A percentile compares a stretch with the other conserved stretches of the same genome.
Evolutionary conservation across 2,888 invertebrate genomes (phyloP).

Genomic region (Cataglyphis albicans): DNA sequence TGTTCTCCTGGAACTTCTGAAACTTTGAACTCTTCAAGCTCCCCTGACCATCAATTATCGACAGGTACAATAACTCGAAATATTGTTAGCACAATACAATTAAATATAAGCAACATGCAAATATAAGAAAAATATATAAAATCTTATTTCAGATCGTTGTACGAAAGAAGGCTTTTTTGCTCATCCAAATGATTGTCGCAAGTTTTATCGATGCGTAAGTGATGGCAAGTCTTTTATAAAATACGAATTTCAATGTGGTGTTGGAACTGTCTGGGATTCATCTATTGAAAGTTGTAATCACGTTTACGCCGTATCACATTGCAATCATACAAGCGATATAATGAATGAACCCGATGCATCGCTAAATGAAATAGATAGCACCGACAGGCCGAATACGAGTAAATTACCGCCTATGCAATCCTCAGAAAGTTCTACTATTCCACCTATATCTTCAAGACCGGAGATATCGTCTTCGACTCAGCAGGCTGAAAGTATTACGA

Average conservation of each 20-base stretch:
- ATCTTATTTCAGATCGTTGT: conserved; percentile 83
- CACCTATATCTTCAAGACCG: conserved; percentile 17
- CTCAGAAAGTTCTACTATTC: conserved; percentile 4
- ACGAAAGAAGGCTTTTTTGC: conserved; percentile 90
- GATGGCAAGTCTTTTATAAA: conserved; percentile 87
- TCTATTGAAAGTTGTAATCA: conserved; percentile 89
- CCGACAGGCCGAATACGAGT: conserved; percentile 30
- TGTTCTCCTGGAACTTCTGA: conserved; percentile 51
- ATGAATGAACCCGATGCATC: conserved; percentile 46
- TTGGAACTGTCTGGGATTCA: conserved; percentile 91
- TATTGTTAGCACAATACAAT: not conserved
- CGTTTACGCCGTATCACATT: conserved; percentile 86
- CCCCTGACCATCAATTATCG: conserved; percentile 20
- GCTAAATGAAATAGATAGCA: conserved; percentile 54
- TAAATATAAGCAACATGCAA: not conserved
- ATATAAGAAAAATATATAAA: not conserved
- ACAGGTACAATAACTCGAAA: conserved; percentile 53
- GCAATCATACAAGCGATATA: conserved; percentile 56
- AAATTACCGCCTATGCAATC: conserved; percentile 42
- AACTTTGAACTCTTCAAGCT: conserved; percentile 54
- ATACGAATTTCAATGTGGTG: conserved; percentile 89
- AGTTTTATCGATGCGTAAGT: conserved; percentile 92
- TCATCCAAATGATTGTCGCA: conserved; percentile 90
- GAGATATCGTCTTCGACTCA: conserved; percentile 23
- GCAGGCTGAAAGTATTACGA: conserved; percentile 14